These are phyloP conservation scores for Epistrophe grossulariae DNA, from an alignment of 2,888 invertebrate genomes.

Conservation along the genomic window DNA sequence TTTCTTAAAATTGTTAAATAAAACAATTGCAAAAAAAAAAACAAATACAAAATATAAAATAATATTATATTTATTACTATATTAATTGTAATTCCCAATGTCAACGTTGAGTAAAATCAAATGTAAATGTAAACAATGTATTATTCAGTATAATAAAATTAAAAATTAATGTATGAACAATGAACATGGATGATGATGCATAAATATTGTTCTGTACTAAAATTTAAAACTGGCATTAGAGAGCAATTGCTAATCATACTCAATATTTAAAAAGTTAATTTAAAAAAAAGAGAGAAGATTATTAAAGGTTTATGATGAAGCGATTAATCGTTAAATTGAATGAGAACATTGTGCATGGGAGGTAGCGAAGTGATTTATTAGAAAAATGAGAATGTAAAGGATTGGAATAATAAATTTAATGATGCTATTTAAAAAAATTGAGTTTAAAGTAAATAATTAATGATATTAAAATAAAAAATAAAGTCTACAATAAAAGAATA, in stretches of 20 bases:
- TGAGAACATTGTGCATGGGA: constrained; percentile 17
- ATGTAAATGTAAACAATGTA: constrained; percentile 58
- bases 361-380: constrained; percentile 23
- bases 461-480: constrained; percentile 47
- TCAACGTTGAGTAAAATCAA: constrained; percentile 61
- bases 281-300: constrained; percentile 9
- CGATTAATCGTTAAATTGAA: constrained; percentile 5
- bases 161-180: neutral
- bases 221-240: constrained; percentile 21
- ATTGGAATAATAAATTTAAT: constrained; percentile 50
- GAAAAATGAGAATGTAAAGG: constrained; percentile 42
- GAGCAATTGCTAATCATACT: constrained; percentile 41
- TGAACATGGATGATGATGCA: neutral
- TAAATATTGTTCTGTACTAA: constrained; percentile 36
- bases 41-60: neutral
- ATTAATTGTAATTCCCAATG: constrained; percentile 44
- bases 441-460: constrained; percentile 46
- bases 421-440: constrained; percentile 42
- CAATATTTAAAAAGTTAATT: constrained; percentile 10
- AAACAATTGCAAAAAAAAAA: neutral
- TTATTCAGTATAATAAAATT: constrained; percentile 38
- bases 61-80: constrained; percentile 18
- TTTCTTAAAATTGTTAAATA: constrained; percentile 47
- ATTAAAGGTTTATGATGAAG: constrained; percentile 18
- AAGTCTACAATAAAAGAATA: constrained; percentile 37